Evolutionary conservation across 2,113 vertebrate genomes (phyloP).

Genomic region (Chunga burmeisteri): DNA sequence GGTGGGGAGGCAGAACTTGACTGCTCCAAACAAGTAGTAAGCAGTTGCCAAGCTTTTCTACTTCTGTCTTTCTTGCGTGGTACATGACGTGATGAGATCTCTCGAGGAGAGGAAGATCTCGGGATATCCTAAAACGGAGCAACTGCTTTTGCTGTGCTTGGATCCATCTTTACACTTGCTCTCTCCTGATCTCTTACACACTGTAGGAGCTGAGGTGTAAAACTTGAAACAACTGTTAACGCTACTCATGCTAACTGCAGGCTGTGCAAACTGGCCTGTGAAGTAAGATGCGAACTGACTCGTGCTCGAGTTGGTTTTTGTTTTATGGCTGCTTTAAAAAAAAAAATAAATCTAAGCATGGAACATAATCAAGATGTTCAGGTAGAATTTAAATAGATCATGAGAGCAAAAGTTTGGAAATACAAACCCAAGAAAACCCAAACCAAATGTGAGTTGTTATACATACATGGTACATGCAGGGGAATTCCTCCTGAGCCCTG

Average conservation of each 20-base stretch:
- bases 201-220: not conserved
- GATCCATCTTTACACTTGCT: not conserved
- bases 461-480: accelerated
- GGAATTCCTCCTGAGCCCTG: not conserved
- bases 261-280: not conserved
- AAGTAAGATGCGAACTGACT: not conserved
- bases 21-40: not conserved
- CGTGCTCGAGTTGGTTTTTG: not conserved
- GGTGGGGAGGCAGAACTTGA: not conserved
- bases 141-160: not conserved
- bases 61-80: not conserved
- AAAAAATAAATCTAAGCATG: not conserved
- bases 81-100: not conserved
- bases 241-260: not conserved
- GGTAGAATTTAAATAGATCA: not conserved
- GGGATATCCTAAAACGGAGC: not conserved
- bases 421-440: not conserved
- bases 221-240: not conserved
- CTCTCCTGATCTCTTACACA: not conserved
- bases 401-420: not conserved
- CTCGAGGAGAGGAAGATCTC: not conserved
- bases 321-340: not conserved
- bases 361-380: not conserved
- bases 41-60: not conserved
- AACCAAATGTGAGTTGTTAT: not conserved